Evolutionary conservation across 2,888 invertebrate genomes (phyloP).

Genomic region (Dynastes grantii): DNA sequence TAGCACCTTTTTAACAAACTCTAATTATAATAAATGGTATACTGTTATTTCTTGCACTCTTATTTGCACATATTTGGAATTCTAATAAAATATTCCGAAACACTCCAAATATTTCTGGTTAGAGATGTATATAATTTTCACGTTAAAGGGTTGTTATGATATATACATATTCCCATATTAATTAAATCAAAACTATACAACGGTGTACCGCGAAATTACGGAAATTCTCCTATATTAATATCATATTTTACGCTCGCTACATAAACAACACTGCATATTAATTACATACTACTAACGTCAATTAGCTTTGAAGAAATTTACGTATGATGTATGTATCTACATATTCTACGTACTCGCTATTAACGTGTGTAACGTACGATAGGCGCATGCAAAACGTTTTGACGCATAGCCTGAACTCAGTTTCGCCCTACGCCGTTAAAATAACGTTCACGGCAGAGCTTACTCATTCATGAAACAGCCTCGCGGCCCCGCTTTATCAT

Average conservation of each 20-base stretch:
- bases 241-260: too few species aligned
- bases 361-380: too few species aligned
- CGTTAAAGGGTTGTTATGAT: not conserved
- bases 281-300: not conserved
- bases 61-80: too few species aligned
- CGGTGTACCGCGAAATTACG: not conserved
- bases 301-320: slow-evolving; percentile 5
- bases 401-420: slow-evolving; percentile 5
- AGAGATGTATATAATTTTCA: not conserved
- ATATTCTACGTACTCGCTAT: too few species aligned
- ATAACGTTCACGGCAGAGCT: slow-evolving; percentile 28
- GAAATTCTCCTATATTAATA: not conserved
- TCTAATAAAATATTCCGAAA: too few species aligned
- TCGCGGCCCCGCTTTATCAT: slow-evolving; percentile 49
- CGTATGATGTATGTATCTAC: not conserved
- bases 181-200: not conserved
- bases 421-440: slow-evolving; percentile 15
- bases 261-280: too few species aligned
- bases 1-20: too few species aligned
- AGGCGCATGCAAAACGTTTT: not conserved
- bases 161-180: not conserved
- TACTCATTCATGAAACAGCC: slow-evolving; percentile 47
- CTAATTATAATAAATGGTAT: too few species aligned
- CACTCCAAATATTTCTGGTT: too few species aligned
- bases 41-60: too few species aligned